Conservation (phyloP, 2,113 vertebrate species). For the Hemicordylus capensis region DNA sequence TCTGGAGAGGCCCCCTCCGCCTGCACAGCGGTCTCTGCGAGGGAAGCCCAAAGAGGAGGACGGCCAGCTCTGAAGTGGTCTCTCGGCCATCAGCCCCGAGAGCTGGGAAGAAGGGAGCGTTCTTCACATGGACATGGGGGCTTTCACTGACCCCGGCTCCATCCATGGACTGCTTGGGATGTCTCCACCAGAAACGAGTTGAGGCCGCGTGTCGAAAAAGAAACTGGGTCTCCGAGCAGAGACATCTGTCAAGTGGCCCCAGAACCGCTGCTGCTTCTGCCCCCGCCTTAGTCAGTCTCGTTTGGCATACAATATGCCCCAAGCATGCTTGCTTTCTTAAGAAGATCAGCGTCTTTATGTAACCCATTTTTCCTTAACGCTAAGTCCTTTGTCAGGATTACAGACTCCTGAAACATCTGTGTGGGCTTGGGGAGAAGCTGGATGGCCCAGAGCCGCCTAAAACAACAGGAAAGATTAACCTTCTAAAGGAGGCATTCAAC, state of each 20-base stretch:
- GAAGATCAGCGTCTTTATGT: constrained; percentile 68
- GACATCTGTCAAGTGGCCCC: constrained; percentile 66
- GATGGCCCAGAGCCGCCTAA: constrained; percentile 47
- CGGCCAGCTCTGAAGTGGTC: neutral
- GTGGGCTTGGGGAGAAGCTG: constrained; percentile 57
- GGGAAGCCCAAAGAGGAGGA: no score
- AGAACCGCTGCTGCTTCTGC: constrained; percentile 14
- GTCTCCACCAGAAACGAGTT: neutral
- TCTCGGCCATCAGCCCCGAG: neutral
- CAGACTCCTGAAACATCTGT: constrained; percentile 75
- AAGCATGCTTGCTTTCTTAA: constrained; percentile 55
- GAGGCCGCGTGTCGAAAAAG: neutral
- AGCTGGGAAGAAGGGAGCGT: neutral
- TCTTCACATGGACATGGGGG: no score
- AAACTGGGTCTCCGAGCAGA: neutral
- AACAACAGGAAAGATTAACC: constrained; percentile 63
- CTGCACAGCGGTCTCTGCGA: no score
- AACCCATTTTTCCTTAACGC: constrained; percentile 69
- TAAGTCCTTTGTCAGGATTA: constrained; percentile 77
- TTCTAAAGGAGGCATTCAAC: constrained; percentile 54
- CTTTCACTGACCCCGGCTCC: no score
- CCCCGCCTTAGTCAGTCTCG: constrained; percentile 69
- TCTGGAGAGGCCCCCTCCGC: no score
- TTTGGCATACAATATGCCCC: constrained; percentile 67
- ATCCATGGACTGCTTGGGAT: no score